A percentile compares a stretch with the other conserved stretches of the same genome.
phyloP scores from a whole-genome alignment of 1,140 invertebrate species.

The Cyrtorhinus lividipennis region DNA sequence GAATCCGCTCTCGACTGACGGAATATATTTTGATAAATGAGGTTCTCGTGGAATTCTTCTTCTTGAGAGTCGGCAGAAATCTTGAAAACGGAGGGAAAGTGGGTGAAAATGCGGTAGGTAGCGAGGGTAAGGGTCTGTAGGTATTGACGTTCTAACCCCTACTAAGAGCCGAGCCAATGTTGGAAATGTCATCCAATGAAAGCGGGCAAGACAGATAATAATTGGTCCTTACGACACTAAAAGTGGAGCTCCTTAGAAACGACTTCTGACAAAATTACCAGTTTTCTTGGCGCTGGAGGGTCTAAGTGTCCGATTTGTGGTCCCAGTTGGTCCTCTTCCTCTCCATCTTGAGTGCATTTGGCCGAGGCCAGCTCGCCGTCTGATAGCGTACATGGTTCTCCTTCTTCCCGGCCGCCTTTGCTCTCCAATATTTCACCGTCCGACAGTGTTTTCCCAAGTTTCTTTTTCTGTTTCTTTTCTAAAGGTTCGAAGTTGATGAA shows the following conservation, averaged over 20 bases:
- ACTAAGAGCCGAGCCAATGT: too few species aligned
- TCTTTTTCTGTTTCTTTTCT: constrained; percentile 35
- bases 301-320: background rate
- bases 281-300: constrained; percentile 6
- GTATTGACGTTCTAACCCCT: too few species aligned
- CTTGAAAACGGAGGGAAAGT: constrained; percentile 17
- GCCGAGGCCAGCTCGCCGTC: constrained; percentile 21
- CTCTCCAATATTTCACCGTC: constrained; percentile 63
- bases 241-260: too few species aligned
- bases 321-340: constrained; percentile 4
- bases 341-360: constrained; percentile 6
- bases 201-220: background rate
- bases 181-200: background rate
- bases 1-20: constrained; percentile 25
- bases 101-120: too few species aligned
- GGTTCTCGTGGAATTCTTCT: constrained; percentile 58
- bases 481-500: constrained; percentile 63
- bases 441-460: constrained; percentile 61
- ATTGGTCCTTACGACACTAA: too few species aligned
- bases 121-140: too few species aligned
- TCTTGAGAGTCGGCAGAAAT: constrained; percentile 28
- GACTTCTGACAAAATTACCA: too few species aligned
- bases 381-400: constrained; percentile 24
- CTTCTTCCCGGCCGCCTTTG: constrained; percentile 28
- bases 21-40: constrained; percentile 53